Evolutionary conservation across 2,797 vertebrate species (phyloP).

Genomic region (Ataeniobius toweri): DNA sequence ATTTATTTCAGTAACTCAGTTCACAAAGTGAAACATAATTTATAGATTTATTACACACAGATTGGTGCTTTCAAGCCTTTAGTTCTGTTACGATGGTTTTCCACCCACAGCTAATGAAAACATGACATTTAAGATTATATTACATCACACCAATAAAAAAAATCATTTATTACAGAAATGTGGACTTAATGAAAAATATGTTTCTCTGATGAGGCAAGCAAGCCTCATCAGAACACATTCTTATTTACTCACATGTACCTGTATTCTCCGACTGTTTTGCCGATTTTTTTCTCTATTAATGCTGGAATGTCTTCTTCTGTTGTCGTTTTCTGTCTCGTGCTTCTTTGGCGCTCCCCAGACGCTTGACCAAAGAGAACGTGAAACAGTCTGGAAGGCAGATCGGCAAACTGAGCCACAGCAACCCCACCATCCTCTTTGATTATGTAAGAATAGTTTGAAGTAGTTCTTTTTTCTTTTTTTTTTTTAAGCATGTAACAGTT

Average conservation of each 20-base stretch:
- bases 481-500: neutral
- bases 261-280: neutral
- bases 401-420: constrained; percentile 96
- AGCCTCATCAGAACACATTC: neutral
- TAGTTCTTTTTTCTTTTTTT: neutral
- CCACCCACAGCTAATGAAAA: neutral
- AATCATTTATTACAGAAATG: neutral
- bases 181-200: neutral
- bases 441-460: constrained; percentile 83
- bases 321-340: constrained; percentile 16
- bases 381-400: constrained; percentile 97
- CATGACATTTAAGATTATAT: too few relatives aligned
- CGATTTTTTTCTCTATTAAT: constrained; percentile 13
- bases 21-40: neutral
- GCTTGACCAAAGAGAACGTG: constrained; percentile 97
- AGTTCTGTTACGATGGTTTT: neutral
- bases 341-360: constrained; percentile 71
- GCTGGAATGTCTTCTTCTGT: constrained; percentile 20
- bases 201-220: neutral
- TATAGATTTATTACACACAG: too few relatives aligned
- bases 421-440: constrained; percentile 97
- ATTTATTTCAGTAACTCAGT: neutral
- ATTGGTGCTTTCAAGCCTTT: neutral
- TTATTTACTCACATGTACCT: neutral
- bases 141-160: neutral